Percentiles rank a stretch among this genome's conserved stretches.
Conservation (phyloP, 2,888 invertebrate genomes). For the Eustalomyia histrio region DNA sequence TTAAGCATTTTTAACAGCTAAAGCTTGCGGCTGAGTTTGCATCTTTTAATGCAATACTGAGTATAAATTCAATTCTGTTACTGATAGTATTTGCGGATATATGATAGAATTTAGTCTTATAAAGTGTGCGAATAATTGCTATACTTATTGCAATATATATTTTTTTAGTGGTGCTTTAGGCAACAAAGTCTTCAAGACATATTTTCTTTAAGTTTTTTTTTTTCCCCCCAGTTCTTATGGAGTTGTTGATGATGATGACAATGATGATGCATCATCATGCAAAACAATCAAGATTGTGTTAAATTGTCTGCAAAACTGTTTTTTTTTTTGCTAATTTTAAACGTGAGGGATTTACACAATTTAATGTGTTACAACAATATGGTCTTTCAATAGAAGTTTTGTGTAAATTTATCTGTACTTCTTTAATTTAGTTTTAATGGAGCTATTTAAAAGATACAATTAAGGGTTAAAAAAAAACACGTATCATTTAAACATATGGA, state of each 20-base stretch:
- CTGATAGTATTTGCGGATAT: too few species aligned
- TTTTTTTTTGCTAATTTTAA: slow-evolving; percentile 40
- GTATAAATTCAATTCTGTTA: too few species aligned
- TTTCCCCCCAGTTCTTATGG: slow-evolving; percentile 11
- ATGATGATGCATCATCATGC: slow-evolving; percentile 45
- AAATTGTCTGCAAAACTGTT: slow-evolving; percentile 66
- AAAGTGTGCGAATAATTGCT: slow-evolving; percentile 61
- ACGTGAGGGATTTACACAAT: slow-evolving; percentile 56
- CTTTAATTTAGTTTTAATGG: slow-evolving; percentile 30
- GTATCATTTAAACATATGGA: neutral
- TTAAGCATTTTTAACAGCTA: too few species aligned
- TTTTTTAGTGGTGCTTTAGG: slow-evolving; percentile 36
- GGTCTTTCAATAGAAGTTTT: slow-evolving; percentile 4
- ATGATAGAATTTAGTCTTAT: neutral
- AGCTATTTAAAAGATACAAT: neutral
- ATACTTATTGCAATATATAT: slow-evolving; percentile 30
- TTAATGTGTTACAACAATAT: slow-evolving; percentile 29
- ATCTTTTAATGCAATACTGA: too few species aligned
- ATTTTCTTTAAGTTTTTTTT: neutral
- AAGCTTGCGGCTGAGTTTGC: too few species aligned
- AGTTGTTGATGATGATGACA: slow-evolving; percentile 27
- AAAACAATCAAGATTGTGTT: slow-evolving; percentile 66
- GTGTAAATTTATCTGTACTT: neutral
- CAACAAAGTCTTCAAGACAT: slow-evolving; percentile 37
- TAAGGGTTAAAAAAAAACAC: neutral